phyloP scores from a whole-genome alignment of 2,888 invertebrate genomes.

The Apodemia hepburni region DNA sequence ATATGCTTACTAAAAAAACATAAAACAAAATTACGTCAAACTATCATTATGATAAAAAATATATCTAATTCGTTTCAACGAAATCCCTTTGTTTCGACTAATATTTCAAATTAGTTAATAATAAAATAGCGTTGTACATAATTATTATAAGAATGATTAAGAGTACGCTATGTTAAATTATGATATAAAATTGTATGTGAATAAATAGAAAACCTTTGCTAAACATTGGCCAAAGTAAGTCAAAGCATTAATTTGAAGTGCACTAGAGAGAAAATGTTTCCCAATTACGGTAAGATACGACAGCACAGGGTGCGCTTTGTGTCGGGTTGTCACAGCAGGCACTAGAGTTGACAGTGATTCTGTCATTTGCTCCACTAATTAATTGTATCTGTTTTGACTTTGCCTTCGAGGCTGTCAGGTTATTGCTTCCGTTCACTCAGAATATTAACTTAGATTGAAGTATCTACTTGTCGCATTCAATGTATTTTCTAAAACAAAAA shows the following conservation, averaged over 20 bases:
- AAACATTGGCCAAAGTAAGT: background rate
- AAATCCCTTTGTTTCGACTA: no score
- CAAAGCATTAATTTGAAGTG: constrained; percentile 11
- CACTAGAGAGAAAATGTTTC: constrained; percentile 14
- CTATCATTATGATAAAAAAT: no score
- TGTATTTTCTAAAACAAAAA: background rate
- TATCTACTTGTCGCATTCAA: background rate
- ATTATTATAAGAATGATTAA: no score
- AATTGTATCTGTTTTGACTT: constrained; percentile 11
- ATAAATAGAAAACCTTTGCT: background rate
- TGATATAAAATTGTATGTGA: no score
- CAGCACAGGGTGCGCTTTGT: constrained; percentile 12
- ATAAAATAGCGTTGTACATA: no score
- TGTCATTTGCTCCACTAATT: constrained; percentile 14
- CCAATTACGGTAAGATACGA: constrained; percentile 12
- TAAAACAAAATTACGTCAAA: no score
- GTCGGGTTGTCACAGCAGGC: constrained; percentile 11
- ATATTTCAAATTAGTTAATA: no score
- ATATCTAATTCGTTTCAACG: no score
- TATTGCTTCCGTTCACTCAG: constrained; percentile 8
- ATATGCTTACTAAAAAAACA: no score
- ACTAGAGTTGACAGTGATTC: constrained; percentile 13
- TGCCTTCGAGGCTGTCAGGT: background rate
- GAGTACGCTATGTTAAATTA: no score
- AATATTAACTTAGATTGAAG: background rate